A percentile compares a stretch with the other conserved stretches of the same genome.
phyloP scores from a whole-genome alignment of 2,113 vertebrate species.

The Recurvirostra avosetta region DNA sequence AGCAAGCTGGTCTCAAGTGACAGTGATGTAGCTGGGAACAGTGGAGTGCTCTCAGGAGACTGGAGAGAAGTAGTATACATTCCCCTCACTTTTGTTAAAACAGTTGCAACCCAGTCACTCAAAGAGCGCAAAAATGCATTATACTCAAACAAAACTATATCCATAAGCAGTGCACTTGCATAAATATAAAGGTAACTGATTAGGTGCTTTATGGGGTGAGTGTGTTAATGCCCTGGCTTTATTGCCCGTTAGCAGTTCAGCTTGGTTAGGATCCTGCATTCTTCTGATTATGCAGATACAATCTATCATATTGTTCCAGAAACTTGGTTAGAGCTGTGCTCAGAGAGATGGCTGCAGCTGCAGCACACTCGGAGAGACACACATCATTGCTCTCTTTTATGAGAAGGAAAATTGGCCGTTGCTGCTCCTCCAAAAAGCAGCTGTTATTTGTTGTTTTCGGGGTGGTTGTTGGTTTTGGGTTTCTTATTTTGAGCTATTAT shows the following conservation, averaged over 20 bases:
- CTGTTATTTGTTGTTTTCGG: constrained; percentile 69
- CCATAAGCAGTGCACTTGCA: neutral
- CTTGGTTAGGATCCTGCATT: neutral
- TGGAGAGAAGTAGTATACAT: neutral
- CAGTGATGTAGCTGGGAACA: neutral
- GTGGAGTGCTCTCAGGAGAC: neutral
- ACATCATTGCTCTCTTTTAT: constrained; percentile 44
- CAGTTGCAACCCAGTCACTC: neutral
- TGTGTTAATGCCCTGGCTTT: neutral
- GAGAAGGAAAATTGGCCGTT: constrained; percentile 50
- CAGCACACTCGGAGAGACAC: neutral
- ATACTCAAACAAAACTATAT: neutral
- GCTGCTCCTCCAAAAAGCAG: constrained; percentile 57
- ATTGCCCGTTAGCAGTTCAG: neutral
- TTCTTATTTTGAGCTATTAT: constrained; percentile 48
- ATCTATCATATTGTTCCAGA: constrained; percentile 5
- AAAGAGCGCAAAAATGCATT: neutral
- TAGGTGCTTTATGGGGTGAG: neutral
- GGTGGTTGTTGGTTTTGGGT: neutral
- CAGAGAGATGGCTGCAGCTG: constrained; percentile 54
- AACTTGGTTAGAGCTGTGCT: neutral
- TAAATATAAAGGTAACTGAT: neutral
- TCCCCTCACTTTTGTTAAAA: neutral
- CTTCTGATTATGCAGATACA: neutral
- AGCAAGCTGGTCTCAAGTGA: neutral